Conservation (phyloP, 2,113 vertebrate genomes). For the Indicator indicator region DNA sequence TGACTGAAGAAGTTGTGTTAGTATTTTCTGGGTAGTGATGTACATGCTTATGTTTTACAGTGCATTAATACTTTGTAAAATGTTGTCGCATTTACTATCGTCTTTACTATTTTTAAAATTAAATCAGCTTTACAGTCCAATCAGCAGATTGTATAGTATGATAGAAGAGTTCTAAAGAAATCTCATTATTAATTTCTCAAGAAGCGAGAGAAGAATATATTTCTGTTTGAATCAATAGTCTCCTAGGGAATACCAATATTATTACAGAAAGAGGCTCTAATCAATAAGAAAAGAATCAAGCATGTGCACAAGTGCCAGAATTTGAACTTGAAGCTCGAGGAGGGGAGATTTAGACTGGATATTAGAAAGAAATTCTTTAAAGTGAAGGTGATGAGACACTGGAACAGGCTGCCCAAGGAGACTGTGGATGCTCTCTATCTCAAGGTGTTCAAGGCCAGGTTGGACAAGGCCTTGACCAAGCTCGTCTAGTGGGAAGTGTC, state of each 20-base stretch:
- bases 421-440: too few relatives aligned
- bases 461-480: too few relatives aligned
- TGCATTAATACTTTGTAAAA: background rate
- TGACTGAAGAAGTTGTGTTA: background rate
- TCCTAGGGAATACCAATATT: background rate
- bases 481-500: too few relatives aligned
- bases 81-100: background rate
- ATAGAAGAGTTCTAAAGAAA: constrained; percentile 1
- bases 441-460: too few relatives aligned
- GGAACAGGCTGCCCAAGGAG: too few relatives aligned
- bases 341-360: too few relatives aligned
- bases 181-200: background rate
- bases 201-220: background rate
- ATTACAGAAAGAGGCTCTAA: background rate
- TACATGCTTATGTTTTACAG: background rate
- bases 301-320: background rate
- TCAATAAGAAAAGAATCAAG: background rate
- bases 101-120: background rate
- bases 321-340: too few relatives aligned
- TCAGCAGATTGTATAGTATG: background rate
- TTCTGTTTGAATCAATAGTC: background rate
- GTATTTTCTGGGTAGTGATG: background rate
- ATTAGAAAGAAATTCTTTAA: too few relatives aligned
- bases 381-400: too few relatives aligned
- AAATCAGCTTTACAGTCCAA: background rate